Conservation (phyloP, 2,888 invertebrate species). For the Calameuta filiformis region DNA sequence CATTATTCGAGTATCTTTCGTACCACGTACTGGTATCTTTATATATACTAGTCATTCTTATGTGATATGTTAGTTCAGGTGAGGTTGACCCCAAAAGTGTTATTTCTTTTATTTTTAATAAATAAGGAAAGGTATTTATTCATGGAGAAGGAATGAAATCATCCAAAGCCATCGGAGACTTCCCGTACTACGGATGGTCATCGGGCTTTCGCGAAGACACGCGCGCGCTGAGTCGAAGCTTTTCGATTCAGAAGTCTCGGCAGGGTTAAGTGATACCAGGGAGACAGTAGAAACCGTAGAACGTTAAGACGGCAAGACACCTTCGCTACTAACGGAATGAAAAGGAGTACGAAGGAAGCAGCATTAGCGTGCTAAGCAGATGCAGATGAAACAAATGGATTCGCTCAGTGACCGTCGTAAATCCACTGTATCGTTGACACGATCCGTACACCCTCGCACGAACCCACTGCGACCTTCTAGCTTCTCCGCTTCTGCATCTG, state of each 20-base stretch:
- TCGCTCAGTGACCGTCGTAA: constrained; percentile 61
- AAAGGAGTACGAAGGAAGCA: constrained; percentile 21
- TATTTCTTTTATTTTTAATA: neutral
- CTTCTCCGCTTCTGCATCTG: constrained; percentile 23
- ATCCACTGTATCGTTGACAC: constrained; percentile 60
- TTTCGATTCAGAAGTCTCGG: neutral
- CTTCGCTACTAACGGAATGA: constrained; percentile 23
- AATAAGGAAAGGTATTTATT: neutral
- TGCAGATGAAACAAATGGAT: constrained; percentile 64
- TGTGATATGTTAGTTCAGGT: neutral
- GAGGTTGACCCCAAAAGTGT: neutral
- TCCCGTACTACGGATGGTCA: neutral
- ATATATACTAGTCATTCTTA: neutral
- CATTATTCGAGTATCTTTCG: neutral
- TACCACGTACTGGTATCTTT: neutral
- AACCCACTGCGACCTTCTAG: constrained; percentile 44
- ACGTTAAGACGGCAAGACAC: neutral
- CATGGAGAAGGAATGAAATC: neutral
- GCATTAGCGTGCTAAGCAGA: constrained; percentile 63
- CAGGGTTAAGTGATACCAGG: neutral
- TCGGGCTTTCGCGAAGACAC: neutral
- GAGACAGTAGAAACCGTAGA: neutral
- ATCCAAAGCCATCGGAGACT: neutral
- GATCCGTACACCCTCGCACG: constrained; percentile 61
- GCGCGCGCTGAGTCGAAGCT: neutral